These are phyloP conservation scores for Megastigmus dorsalis DNA, from an alignment of 2,888 invertebrate genomes.

Conservation along the genomic window DNA sequence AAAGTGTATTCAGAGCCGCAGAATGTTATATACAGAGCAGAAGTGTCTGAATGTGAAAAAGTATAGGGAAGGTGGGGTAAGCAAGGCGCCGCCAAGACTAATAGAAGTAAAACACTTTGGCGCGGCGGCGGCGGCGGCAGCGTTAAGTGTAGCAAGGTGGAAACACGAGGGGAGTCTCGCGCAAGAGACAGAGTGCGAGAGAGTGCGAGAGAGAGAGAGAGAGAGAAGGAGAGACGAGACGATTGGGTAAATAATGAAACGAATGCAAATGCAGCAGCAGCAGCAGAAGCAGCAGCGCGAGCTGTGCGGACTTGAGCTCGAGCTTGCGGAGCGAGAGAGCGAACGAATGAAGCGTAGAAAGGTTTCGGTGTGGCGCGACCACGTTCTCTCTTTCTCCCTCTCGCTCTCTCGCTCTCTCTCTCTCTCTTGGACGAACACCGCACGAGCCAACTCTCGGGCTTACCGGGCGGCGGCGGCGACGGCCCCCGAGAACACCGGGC, in stretches of 20 bases:
- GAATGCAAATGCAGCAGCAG: conserved; percentile 64
- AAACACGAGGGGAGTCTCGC: too few relatives aligned
- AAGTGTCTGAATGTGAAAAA: too few relatives aligned
- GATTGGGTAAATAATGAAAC: conserved; percentile 68
- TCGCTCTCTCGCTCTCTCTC: not conserved
- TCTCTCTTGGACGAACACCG: conserved; percentile 39
- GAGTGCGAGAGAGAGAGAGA: too few relatives aligned
- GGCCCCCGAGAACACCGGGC: not conserved
- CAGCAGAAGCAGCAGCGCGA: conserved; percentile 32
- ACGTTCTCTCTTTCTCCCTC: conserved; percentile 32
- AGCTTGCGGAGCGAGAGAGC: too few relatives aligned
- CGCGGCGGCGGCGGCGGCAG: conserved; percentile 9
- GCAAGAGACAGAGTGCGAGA: too few relatives aligned
- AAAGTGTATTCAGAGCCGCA: too few relatives aligned
- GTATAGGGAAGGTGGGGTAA: too few relatives aligned
- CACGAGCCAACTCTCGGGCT: conserved; percentile 11
- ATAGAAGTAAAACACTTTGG: conserved; percentile 56
- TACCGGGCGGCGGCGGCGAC: not conserved
- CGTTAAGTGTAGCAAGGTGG: conserved; percentile 56
- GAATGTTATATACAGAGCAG: too few relatives aligned
- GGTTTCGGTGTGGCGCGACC: conserved; percentile 55
- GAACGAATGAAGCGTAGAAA: conserved; percentile 58
- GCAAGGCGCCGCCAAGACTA: conserved; percentile 35
- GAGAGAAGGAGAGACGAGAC: conserved; percentile 59
- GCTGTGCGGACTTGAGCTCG: too few relatives aligned